These are phyloP conservation scores for Fratercula arctica DNA, from an alignment of 2,797 vertebrate species.

Conservation along the genomic window DNA sequence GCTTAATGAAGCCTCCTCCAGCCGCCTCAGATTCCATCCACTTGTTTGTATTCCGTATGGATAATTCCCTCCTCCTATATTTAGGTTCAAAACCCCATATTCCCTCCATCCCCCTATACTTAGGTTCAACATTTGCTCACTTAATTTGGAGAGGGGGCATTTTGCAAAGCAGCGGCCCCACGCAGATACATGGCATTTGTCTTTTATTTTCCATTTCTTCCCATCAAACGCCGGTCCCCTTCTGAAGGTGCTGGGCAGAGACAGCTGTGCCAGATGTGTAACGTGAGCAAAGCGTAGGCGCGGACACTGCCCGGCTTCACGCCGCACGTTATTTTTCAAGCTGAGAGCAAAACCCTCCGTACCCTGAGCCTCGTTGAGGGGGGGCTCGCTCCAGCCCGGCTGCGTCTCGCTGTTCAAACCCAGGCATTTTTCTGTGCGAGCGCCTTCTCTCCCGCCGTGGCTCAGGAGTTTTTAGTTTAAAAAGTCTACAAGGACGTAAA, in stretches of 20 bases:
- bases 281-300: neutral
- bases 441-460: neutral
- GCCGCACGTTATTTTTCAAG: conserved; percentile 45
- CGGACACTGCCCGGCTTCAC: neutral
- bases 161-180: neutral
- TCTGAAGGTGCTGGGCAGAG: neutral
- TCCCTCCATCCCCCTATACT: neutral
- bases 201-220: neutral
- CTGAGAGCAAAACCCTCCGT: neutral
- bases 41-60: neutral
- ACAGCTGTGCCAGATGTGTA: neutral
- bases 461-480: conserved; percentile 48
- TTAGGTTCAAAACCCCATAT: neutral
- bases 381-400: neutral
- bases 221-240: neutral
- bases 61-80: neutral
- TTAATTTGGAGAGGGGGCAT: neutral
- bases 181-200: neutral
- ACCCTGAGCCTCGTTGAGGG: neutral
- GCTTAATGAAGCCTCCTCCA: neutral
- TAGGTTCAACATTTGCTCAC: neutral
- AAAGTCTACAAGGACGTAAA: conserved; percentile 36
- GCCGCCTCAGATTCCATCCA: neutral
- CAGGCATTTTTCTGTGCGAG: neutral
- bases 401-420: fast-evolving